These are phyloP conservation scores for Oscheius sp. DNA, from an alignment of 2,888 invertebrate genomes.

Conservation along the genomic window DNA sequence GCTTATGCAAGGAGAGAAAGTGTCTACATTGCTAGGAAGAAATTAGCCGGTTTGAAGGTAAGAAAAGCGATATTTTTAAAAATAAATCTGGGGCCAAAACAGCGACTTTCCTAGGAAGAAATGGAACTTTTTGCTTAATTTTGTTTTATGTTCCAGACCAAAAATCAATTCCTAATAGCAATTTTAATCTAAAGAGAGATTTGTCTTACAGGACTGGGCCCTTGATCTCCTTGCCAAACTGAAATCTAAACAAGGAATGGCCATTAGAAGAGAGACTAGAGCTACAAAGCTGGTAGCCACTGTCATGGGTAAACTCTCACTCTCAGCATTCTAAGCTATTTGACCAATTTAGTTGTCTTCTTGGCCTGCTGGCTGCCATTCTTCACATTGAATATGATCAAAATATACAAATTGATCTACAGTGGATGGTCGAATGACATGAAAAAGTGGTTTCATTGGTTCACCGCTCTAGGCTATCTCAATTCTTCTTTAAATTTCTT, in stretches of 20 bases:
- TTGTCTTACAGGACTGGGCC: constrained; percentile 62
- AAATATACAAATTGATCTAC: constrained; percentile 64
- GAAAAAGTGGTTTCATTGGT: constrained; percentile 59
- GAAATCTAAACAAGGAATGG: constrained; percentile 69
- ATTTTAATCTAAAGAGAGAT: too few relatives aligned
- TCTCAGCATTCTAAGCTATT: background rate
- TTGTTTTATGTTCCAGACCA: too few relatives aligned
- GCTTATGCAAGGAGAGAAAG: constrained; percentile 66
- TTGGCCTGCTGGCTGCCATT: constrained; percentile 74
- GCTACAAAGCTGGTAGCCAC: constrained; percentile 72
- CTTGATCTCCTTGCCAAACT: constrained; percentile 67
- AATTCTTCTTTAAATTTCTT: constrained; percentile 74
- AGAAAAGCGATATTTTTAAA: too few relatives aligned
- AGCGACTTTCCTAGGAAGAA: background rate
- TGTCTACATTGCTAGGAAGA: constrained; percentile 69
- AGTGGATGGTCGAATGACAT: constrained; percentile 58
- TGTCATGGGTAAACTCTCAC: constrained; percentile 70
- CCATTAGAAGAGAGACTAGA: constrained; percentile 68
- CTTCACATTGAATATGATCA: constrained; percentile 73
- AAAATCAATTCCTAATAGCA: too few relatives aligned
- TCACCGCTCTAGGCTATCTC: constrained; percentile 71
- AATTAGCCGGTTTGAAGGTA: constrained; percentile 68
- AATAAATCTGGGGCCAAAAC: too few relatives aligned
- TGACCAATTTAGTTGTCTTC: constrained; percentile 72
- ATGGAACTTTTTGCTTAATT: too few relatives aligned